A percentile compares a stretch with the other conserved stretches of the same genome.
phyloP scores from a whole-genome alignment of 2,888 invertebrate species.

The Chelonus formosanus region DNA sequence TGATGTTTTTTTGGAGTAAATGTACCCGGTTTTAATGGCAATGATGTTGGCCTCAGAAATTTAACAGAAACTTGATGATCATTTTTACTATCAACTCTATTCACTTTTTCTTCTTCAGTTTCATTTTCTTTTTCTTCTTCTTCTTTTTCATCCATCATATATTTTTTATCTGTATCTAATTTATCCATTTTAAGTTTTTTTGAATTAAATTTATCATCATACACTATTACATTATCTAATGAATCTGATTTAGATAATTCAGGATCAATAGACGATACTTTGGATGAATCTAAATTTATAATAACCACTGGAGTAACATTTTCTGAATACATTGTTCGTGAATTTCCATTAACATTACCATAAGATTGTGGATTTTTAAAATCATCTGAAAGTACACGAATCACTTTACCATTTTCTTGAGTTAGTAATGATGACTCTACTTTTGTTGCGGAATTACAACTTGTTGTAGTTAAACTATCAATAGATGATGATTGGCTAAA shows the following conservation, averaged over 20 bases:
- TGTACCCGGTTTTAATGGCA: slow-evolving; percentile 85
- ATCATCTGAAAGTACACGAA: slow-evolving; percentile 12
- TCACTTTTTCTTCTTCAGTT: no score
- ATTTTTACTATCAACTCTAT: no score
- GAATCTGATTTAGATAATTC: slow-evolving; percentile 43
- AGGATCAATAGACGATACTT: no score
- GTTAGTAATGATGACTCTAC: slow-evolving; percentile 21
- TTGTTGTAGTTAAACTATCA: slow-evolving; percentile 40
- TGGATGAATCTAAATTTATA: slow-evolving; percentile 44
- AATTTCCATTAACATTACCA: neutral
- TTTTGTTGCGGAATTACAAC: neutral
- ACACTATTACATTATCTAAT: no score
- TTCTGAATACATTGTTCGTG: slow-evolving; percentile 2
- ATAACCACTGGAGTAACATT: slow-evolving; percentile 37
- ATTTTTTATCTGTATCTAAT: slow-evolving; percentile 40
- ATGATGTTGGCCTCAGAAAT: slow-evolving; percentile 82
- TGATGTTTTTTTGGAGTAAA: slow-evolving; percentile 84
- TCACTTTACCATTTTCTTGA: slow-evolving; percentile 35
- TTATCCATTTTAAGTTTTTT: slow-evolving; percentile 47
- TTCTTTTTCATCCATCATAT: neutral
- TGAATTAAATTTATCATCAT: no score
- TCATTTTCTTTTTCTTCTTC: no score
- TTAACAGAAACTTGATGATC: slow-evolving; percentile 68
- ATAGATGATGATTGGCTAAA: slow-evolving; percentile 19
- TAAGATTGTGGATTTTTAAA: slow-evolving; percentile 27